phyloP scores from a whole-genome alignment of 2,797 vertebrate genomes.

The Acipenser ruthenus region DNA sequence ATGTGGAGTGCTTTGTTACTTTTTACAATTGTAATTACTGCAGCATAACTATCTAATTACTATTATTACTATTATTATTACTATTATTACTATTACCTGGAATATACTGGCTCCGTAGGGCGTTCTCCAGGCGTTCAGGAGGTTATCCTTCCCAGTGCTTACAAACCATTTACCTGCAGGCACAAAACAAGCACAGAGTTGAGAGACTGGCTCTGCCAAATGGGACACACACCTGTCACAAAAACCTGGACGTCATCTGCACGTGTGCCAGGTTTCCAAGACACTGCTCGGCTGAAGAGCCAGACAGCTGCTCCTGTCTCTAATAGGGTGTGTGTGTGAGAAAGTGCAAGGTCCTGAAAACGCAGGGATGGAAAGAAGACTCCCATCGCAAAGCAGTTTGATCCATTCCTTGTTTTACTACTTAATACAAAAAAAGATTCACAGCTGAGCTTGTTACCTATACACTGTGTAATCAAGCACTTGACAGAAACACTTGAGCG shows the following conservation, averaged over 20 bases:
- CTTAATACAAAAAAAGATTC: too few relatives aligned
- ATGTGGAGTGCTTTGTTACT: too few relatives aligned
- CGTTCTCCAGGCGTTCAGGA: conserved; percentile 75
- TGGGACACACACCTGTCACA: conserved; percentile 1
- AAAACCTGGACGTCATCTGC: too few relatives aligned
- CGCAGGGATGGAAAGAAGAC: neutral
- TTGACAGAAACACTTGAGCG: neutral
- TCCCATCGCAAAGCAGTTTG: too few relatives aligned
- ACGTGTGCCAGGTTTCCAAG: neutral
- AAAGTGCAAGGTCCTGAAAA: neutral
- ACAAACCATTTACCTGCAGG: conserved; percentile 63
- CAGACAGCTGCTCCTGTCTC: neutral
- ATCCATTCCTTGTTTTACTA: too few relatives aligned
- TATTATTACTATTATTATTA: too few relatives aligned
- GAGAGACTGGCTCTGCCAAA: conserved; percentile 24
- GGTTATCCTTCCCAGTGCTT: conserved; percentile 71
- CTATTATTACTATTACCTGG: conserved; percentile 56
- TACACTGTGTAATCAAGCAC: too few relatives aligned
- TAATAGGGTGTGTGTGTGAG: neutral
- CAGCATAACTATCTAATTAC: too few relatives aligned
- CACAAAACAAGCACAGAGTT: conserved; percentile 11
- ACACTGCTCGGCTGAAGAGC: neutral
- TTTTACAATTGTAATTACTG: too few relatives aligned
- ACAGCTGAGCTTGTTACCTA: too few relatives aligned
- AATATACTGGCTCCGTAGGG: conserved; percentile 69